phyloP scores from a whole-genome alignment of 2,888 invertebrate genomes.

The Norana najaformis region DNA sequence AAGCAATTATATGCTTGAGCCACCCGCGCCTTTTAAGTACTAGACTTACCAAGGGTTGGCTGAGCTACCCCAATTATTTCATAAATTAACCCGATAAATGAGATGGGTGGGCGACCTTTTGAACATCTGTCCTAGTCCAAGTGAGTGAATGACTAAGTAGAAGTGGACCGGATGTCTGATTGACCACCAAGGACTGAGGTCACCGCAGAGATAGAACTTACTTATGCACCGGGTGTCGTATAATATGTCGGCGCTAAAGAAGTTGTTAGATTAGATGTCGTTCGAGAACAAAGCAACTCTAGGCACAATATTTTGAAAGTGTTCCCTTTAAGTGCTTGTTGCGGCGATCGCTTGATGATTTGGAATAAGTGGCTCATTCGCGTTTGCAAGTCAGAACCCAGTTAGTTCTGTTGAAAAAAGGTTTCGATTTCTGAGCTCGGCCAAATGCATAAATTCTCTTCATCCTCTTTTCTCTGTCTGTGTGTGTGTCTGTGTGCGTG shows the following conservation, averaged over 20 bases:
- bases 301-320: neutral
- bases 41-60: too few species aligned
- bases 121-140: too few species aligned
- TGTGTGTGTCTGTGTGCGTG: conserved; percentile 14
- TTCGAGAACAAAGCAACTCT: neutral
- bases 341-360: neutral
- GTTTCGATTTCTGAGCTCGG: neutral
- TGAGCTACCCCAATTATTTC: too few species aligned
- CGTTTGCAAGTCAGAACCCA: neutral
- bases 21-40: too few species aligned
- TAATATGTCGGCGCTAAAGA: too few species aligned
- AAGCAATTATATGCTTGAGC: too few species aligned
- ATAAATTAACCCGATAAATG: too few species aligned
- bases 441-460: neutral
- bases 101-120: too few species aligned
- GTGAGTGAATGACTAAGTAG: too few species aligned
- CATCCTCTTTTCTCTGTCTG: neutral
- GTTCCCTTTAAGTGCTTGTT: neutral
- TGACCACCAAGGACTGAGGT: too few species aligned
- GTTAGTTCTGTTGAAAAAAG: neutral
- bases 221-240: neutral
- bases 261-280: neutral
- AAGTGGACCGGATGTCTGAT: too few species aligned
- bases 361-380: neutral
- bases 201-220: neutral